Base-by-base conservation (phyloP, 2,888 invertebrate genomes). In the Netelia fuscicornis region DNA sequence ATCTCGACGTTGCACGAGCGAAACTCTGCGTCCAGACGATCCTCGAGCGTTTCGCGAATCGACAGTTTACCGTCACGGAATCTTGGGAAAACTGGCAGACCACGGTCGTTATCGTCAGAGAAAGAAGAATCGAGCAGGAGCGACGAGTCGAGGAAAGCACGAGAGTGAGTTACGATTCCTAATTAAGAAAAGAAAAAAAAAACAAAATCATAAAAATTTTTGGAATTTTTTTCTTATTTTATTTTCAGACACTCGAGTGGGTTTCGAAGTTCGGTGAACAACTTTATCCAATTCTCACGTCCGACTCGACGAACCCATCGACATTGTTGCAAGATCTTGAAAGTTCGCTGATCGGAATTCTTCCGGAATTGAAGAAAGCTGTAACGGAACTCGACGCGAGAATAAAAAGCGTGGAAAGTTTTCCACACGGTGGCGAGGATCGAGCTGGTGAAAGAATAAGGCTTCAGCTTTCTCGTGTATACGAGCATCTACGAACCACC, bases 51-150 rank as follows among this genome's bases (percentile, higher is more conserved):
- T 95, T 97, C 90, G 95, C 95, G 88, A 95, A 95, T 93, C 94
- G 96, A 86, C 96, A 96, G 93, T 94, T 96, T 89, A 94, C 95
- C 89, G 95, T 97, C 87, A 96, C 96, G 86, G 95, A 96, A 87
- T 95, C 95, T 91, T 96, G 97, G 95, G 96, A 97, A 92, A 95
- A 95, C 91, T 97, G 96, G 96, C 96, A 96, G 90, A 96, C 95
- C 83, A 95, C 95, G 86, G 95, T 97, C 86, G 95, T 95, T 54
- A 88, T 90, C 52, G 76, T 94, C 91, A 89, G 94, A 92, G 91
- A 95, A 93, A 91, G 94, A 93, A 91, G 94, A 54, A 89, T 92
- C 56, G 92, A 93, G 80, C 91, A 90, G 80, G 95, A 96, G 92
- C 94, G 95, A 91, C 94, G 94, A 85, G 81, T 93, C 54, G 91